phyloP scores from a whole-genome alignment of 2,113 vertebrate species.

The Notothenia rossii region DNA sequence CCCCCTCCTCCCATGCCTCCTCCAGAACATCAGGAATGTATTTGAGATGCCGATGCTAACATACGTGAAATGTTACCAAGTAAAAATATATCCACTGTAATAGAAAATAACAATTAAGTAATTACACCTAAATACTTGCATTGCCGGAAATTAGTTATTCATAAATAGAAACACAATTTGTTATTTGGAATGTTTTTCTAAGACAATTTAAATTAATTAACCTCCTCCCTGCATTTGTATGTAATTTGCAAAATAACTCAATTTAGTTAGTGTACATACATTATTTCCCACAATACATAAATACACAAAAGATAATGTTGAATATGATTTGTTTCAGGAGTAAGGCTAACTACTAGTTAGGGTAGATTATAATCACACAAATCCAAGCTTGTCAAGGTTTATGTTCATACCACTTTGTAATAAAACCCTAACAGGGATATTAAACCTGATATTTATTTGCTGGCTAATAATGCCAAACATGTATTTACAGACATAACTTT shows the following conservation, averaged over 20 bases:
- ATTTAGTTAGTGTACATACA: too few species aligned
- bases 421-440: background rate
- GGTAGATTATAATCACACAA: background rate
- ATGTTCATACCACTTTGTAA: background rate
- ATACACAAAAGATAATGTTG: too few species aligned
- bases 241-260: background rate
- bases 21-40: background rate
- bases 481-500: background rate
- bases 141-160: too few species aligned
- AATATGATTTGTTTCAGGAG: too few species aligned
- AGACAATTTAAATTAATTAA: too few species aligned
- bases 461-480: background rate
- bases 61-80: background rate
- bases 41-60: too few species aligned
- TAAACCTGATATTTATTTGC: background rate
- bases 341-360: too few species aligned
- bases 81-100: background rate
- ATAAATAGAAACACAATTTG: too few species aligned
- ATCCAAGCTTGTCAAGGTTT: background rate
- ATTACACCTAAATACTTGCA: too few species aligned
- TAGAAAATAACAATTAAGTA: background rate
- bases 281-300: too few species aligned
- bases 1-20: too few species aligned
- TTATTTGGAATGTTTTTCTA: background rate
- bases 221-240: background rate